Evolutionary conservation across 2,113 vertebrate species (phyloP).

Genomic region (Cyanoramphus novaezelandiae): DNA sequence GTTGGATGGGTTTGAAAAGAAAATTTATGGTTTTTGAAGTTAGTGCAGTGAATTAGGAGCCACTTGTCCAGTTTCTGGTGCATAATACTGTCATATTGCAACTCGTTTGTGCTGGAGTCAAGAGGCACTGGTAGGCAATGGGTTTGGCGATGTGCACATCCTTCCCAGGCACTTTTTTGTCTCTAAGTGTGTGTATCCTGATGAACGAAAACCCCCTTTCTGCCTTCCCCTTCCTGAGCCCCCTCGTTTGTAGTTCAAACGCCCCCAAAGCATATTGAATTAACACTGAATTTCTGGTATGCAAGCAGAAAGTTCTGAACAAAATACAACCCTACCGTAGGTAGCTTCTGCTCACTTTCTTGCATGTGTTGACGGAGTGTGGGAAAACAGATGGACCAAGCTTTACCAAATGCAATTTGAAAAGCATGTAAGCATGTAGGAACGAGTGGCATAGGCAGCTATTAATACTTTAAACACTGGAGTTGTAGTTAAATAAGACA

Average conservation of each 20-base stretch:
- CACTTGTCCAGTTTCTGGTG: background rate
- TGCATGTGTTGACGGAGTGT: constrained; percentile 45
- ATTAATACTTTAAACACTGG: constrained; percentile 27
- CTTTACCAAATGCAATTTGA: constrained; percentile 64
- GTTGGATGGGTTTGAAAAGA: constrained; percentile 2
- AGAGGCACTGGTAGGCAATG: background rate
- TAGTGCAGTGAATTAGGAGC: background rate
- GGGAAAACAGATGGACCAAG: constrained; percentile 70
- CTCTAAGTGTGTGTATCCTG: rapidly evolving
- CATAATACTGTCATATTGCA: background rate
- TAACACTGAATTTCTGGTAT: constrained; percentile 63
- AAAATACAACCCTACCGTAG: background rate
- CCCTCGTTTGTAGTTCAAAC: background rate
- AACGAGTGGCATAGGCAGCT: constrained; percentile 11
- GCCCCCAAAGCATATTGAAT: constrained; percentile 12
- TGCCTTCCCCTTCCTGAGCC: background rate
- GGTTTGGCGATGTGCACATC: rapidly evolving
- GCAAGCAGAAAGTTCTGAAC: constrained; percentile 54
- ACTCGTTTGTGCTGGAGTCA: background rate
- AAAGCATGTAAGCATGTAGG: constrained; percentile 65
- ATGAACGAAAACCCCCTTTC: background rate
- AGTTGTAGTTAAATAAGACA: constrained; percentile 28
- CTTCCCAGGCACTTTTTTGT: rapidly evolving
- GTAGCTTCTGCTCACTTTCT: constrained; percentile 45
- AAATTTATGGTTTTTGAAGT: constrained; percentile 19